Evolutionary conservation across 2,888 invertebrate genomes (phyloP), one percentile per base, ranked within the genome.

Genomic region (Clistopyga incitator): DNA sequence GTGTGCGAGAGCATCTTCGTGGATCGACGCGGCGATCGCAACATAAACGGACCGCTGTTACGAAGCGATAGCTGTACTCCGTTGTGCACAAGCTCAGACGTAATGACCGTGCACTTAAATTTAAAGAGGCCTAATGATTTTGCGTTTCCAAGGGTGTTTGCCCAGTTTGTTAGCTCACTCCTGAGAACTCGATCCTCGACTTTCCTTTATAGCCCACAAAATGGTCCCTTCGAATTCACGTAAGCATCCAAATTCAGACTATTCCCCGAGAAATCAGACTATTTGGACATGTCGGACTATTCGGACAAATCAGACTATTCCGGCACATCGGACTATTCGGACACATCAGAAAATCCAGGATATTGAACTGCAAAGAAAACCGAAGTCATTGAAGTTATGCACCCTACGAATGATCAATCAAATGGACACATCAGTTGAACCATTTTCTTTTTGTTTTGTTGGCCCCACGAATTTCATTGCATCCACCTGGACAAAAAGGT

Each of bases 41-140:
- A 71, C 45, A 64, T 76, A 72, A 78, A 71, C 75, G 79, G 56
- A 50, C 20, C 42, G 50, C 67, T 20, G 13, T 13, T 6, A 15
- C n/a, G 10, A 47, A 47, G 15, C 72, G 78, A 75, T 65, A 42
- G 76, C 65, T 76, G 77, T 59, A 54, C 64, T 45, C 52, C 65
- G 29, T 61, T 68, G 50, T 70, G 59, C 18, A 64, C 78, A 70
- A 64, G 20, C 50, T 38, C 70, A 47, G 67, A 59, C 75, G 23
- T 75, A 76, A 81, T 72, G 47, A 38, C 56, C 70, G 34, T 61
- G 65, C 71, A 68, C 78, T 85, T 81, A 56, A 75, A 78, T 72
- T 85, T 78, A 78, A 76, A 76, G 78, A 78, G 75, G 59, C 61
- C 45, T 67, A 65, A 78, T 78, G 75, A 61, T 71, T 78, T 70